phyloP scores from a whole-genome alignment of 2,113 vertebrate genomes.

The Xiphorhynchus elegans region DNA sequence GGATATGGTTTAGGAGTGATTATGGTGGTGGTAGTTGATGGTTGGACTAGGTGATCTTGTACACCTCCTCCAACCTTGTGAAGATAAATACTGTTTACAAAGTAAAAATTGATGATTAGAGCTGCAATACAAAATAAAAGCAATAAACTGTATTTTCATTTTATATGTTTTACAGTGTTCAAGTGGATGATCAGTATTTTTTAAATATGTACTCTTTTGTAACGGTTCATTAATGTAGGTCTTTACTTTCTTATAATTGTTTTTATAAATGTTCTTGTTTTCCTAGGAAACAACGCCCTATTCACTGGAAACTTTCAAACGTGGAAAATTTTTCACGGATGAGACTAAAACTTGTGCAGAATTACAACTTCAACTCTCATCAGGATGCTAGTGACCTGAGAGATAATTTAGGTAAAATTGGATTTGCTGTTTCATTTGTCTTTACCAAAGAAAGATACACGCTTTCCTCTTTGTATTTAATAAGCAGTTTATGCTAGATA shows the following conservation, averaged over 20 bases:
- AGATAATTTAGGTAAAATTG: slow-evolving; percentile 90
- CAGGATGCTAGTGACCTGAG: slow-evolving; percentile 92
- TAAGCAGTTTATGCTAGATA: background rate
- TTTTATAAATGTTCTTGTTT: slow-evolving; percentile 24
- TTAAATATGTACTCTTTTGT: background rate
- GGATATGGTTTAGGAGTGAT: background rate
- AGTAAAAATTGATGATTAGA: background rate
- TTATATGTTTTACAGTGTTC: background rate
- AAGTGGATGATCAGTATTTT: background rate
- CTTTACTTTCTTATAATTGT: background rate
- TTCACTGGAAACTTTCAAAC: slow-evolving; percentile 91
- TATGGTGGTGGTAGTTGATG: background rate
- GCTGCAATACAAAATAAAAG: background rate
- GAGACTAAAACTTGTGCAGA: slow-evolving; percentile 92
- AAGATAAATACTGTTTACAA: background rate
- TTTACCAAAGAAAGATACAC: background rate
- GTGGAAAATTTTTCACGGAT: slow-evolving; percentile 97
- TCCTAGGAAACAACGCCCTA: slow-evolving; percentile 79
- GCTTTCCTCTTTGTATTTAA: background rate
- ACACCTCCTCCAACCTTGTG: background rate
- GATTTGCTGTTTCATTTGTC: background rate
- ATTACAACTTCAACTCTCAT: slow-evolving; percentile 89
- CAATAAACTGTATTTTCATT: background rate
- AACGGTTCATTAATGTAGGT: background rate
- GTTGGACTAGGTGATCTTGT: background rate